Conservation (phyloP, 2,888 invertebrate genomes). For the Tryphoninae sp. region DNA sequence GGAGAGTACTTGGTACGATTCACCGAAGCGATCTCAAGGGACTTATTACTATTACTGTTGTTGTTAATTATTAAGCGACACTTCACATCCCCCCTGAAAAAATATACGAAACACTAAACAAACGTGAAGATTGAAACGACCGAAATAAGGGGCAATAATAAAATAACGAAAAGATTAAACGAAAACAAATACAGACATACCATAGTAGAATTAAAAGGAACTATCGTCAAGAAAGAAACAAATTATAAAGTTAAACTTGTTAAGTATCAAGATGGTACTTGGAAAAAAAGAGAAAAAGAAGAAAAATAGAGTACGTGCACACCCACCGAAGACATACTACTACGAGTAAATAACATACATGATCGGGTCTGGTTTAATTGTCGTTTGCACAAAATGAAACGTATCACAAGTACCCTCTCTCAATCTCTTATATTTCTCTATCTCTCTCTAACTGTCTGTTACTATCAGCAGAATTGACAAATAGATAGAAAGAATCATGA, state of each 20-base stretch:
- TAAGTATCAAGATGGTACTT: constrained; percentile 45
- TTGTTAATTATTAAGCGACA: constrained; percentile 63
- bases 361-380: constrained; percentile 66
- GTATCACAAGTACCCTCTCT: constrained; percentile 66
- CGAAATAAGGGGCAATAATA: constrained; percentile 34
- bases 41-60: constrained; percentile 64
- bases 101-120: constrained; percentile 15
- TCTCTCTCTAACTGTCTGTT: constrained; percentile 39
- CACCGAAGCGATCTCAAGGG: constrained; percentile 63
- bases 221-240: constrained; percentile 26
- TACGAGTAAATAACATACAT: constrained; percentile 48
- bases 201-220: constrained; percentile 56
- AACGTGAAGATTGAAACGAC: constrained; percentile 36
- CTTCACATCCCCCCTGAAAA: constrained; percentile 4
- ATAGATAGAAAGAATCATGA: constrained; percentile 31
- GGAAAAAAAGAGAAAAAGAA: constrained; percentile 27
- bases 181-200: constrained; percentile 47
- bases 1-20: constrained; percentile 64
- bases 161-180: constrained; percentile 39
- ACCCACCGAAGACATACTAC: constrained; percentile 54
- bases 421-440: constrained; percentile 53
- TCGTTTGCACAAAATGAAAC: constrained; percentile 71
- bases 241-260: constrained; percentile 50
- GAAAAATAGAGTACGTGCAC: constrained; percentile 61
- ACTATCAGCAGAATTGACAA: constrained; percentile 41